Evolutionary conservation across 2,113 vertebrate genomes (phyloP).

Genomic region (Stigmatopora argus): DNA sequence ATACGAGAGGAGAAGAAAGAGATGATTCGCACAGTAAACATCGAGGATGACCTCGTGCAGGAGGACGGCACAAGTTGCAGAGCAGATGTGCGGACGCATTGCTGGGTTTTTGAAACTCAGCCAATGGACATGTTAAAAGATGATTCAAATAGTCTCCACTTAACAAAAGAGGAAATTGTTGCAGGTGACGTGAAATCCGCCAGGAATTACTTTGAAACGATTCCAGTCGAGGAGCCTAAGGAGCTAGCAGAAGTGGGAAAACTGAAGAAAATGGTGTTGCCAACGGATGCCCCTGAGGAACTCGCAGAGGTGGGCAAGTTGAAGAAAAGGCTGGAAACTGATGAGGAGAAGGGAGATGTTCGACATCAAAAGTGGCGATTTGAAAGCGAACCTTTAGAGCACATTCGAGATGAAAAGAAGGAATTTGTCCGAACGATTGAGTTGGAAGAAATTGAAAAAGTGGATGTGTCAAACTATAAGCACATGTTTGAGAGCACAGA

Average conservation of each 20-base stretch:
- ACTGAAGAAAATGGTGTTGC: constrained; percentile 69
- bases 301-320: constrained; percentile 78
- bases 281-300: constrained; percentile 77
- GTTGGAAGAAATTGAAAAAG: constrained; percentile 81
- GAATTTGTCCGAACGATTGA: constrained; percentile 75
- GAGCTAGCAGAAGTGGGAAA: constrained; percentile 78
- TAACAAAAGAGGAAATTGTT: constrained; percentile 73
- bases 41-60: constrained; percentile 74
- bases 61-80: constrained; percentile 76
- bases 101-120: constrained; percentile 86
- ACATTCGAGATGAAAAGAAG: constrained; percentile 81
- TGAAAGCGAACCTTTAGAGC: constrained; percentile 83
- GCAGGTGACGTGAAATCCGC: constrained; percentile 80
- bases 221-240: constrained; percentile 75
- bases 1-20: constrained; percentile 81
- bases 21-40: constrained; percentile 72
- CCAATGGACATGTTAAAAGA: constrained; percentile 83
- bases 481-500: constrained; percentile 80
- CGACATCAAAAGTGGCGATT: constrained; percentile 84
- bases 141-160: constrained; percentile 58
- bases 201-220: constrained; percentile 83
- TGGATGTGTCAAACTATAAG: constrained; percentile 78
- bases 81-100: constrained; percentile 72
- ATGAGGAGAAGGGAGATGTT: constrained; percentile 84
- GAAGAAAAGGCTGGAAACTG: constrained; percentile 66